phyloP scores from a whole-genome alignment of 2,888 invertebrate genomes.

The Steinernema hermaphroditum region DNA sequence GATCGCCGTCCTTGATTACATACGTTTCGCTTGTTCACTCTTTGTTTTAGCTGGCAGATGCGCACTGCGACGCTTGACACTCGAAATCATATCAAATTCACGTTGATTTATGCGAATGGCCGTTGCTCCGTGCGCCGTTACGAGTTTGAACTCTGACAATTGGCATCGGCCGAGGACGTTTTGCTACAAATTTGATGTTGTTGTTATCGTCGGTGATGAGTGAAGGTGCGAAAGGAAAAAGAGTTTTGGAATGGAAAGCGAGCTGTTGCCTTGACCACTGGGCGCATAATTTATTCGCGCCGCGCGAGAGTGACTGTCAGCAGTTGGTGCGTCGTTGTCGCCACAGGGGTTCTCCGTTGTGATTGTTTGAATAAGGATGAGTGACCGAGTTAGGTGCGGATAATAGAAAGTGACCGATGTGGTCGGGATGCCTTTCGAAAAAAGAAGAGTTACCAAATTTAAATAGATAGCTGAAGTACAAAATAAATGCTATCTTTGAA shows the following conservation, averaged over 20 bases:
- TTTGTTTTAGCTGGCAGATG: slow-evolving; percentile 30
- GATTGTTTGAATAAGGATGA: slow-evolving; percentile 3
- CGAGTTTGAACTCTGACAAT: no score
- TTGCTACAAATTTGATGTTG: background rate
- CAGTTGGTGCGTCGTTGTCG: background rate
- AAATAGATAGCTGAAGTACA: no score
- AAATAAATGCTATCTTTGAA: no score
- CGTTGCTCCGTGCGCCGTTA: no score
- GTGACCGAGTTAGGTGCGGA: no score
- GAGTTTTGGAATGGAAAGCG: background rate
- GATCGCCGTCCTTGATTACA: slow-evolving; percentile 22
- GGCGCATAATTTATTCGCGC: background rate
- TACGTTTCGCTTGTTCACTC: slow-evolving; percentile 18
- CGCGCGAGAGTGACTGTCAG: background rate
- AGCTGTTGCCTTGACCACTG: background rate
- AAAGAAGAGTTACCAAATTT: no score
- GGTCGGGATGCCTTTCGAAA: no score
- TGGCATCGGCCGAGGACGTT: no score
- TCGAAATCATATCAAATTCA: slow-evolving; percentile 23
- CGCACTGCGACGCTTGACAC: background rate
- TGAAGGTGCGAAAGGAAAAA: background rate
- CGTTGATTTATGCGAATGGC: slow-evolving; percentile 22
- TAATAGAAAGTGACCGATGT: no score
- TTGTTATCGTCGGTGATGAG: background rate
- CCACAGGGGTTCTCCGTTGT: background rate